Conservation (phyloP, 2,888 invertebrate genomes). For the Sarcophaga caerulescens region DNA sequence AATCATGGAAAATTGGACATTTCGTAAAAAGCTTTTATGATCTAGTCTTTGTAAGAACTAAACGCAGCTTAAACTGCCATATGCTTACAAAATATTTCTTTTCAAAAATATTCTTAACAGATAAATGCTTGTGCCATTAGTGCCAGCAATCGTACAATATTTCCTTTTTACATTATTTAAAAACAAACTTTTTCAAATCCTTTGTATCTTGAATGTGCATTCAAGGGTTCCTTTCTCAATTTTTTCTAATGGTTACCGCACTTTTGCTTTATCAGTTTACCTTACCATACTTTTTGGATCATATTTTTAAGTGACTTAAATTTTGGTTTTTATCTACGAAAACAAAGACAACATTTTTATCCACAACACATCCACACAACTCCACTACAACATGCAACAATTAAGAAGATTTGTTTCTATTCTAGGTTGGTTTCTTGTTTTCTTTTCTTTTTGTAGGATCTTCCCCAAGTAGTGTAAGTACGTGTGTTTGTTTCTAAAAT, state of each 20-base stretch:
- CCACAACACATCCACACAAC: not conserved
- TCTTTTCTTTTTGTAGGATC: not conserved
- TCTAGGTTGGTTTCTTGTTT: not conserved
- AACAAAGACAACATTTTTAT: constrained; percentile 24
- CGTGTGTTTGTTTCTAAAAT: constrained; percentile 3
- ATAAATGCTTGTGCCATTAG: no score
- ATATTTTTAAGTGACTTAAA: constrained; percentile 48
- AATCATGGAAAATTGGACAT: no score
- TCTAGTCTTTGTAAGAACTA: no score
- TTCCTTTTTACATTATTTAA: no score
- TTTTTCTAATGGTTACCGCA: not conserved
- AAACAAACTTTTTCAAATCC: no score
- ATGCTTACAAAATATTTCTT: no score
- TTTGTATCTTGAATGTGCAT: no score
- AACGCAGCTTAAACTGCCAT: no score
- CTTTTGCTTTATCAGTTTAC: constrained; percentile 35
- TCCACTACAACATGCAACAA: constrained; percentile 33
- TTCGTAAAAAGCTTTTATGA: no score
- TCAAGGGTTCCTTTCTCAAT: not conserved
- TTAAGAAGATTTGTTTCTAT: constrained; percentile 7
- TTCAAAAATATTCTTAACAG: no score
- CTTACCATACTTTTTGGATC: constrained; percentile 27
- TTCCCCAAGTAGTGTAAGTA: not conserved
- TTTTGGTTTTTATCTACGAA: constrained; percentile 53
- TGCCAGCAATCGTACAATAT: no score